Evolutionary conservation across 2,113 vertebrate genomes (phyloP), one percentile per base, ranked within the genome.

Genomic region (Albula goreensis): DNA sequence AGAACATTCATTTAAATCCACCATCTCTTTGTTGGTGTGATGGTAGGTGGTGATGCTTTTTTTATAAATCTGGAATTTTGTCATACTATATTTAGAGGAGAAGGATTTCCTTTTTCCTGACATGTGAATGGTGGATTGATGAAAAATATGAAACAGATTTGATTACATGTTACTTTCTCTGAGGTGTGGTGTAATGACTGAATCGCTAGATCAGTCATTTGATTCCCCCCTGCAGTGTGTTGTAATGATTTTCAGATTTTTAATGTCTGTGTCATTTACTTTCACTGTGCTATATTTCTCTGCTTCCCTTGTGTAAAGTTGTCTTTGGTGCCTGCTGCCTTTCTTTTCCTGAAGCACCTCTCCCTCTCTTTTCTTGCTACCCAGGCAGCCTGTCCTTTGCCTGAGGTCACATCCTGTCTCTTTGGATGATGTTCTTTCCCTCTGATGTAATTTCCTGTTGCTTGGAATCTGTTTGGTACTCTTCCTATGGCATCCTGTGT

Each of bases 361-460:
- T 83, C 15, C 57, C 53, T 88, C 80, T 89, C 78, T 86, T 87
- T 66, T 91, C 88, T 87, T 93, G 89, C 86, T 89, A 90, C 90
- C 93, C 92, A 86, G 81, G 85, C 90, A 90, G 86, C 89, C 53
- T 87, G 85, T 89, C 31, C 79, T 48, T 91, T 80, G 51, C 85
- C 86, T 93, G 93, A 90, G 91, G 90, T 95, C 93, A 92, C 87
- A 92, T 92, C 90, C 88, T 89, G 83, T 90, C 88, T 94, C 91
- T 95, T 85, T 92, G 95, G 94, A 94, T 86, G 80, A 52, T 84
- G 88, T 88, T 93, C 92, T 93, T 94, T 91, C 83, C 92, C 91
- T 93, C 93, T 93, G 92, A 93, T 92, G 92, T 93, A 89, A 92
- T 93, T 94, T 95, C 93, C 94, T 92, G 91, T 93, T 92, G 92